phyloP scores from a whole-genome alignment of 2,797 vertebrate species.

The Sebastes variabilis region DNA sequence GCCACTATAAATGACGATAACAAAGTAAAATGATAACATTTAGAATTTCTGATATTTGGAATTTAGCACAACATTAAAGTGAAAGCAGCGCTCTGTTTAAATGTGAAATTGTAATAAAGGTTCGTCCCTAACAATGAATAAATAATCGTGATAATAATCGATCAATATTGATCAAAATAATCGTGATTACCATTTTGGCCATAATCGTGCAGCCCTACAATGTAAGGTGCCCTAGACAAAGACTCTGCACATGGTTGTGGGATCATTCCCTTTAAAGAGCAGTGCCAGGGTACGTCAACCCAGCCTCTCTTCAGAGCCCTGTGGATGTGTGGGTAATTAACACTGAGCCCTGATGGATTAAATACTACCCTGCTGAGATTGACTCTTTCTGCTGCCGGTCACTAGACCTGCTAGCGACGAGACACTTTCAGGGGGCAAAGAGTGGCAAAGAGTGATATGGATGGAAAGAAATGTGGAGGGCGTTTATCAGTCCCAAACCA shows the following conservation, averaged over 20 bases:
- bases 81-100: neutral
- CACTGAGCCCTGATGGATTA: conserved; percentile 68
- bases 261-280: conserved; percentile 29
- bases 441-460: conserved; percentile 11
- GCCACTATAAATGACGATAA: neutral
- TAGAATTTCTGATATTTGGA: neutral
- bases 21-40: neutral
- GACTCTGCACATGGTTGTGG: conserved; percentile 1
- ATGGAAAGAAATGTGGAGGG: neutral
- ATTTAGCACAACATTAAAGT: too few species aligned
- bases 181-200: neutral
- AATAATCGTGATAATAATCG: neutral
- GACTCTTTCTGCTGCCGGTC: conserved; percentile 48
- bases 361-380: conserved; percentile 58
- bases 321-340: conserved; percentile 71
- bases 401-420: conserved; percentile 25
- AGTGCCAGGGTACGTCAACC: conserved; percentile 30
- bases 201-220: neutral
- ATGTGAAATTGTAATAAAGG: neutral
- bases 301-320: conserved; percentile 42
- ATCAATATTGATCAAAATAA: neutral
- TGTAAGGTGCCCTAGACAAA: neutral
- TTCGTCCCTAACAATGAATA: neutral
- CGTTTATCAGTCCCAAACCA: conserved; percentile 21
- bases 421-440: conserved; percentile 22